A percentile compares a stretch with the other conserved stretches of the same genome.
phyloP scores from a whole-genome alignment of 1,140 invertebrate genomes.

The Bombus impatiens region DNA sequence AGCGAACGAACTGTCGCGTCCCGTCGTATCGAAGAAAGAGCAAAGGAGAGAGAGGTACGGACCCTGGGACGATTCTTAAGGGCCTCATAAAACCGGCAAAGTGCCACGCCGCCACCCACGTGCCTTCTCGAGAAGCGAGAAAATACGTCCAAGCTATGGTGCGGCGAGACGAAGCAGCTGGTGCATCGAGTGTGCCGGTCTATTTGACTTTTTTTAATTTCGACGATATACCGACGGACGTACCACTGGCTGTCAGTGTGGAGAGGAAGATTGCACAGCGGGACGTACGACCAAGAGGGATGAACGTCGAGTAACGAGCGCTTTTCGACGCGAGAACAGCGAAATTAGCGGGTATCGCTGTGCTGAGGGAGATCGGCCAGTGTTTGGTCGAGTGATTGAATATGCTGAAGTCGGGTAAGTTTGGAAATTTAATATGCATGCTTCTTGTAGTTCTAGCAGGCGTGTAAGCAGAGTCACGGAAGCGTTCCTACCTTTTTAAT shows the following conservation, averaged over 20 bases:
- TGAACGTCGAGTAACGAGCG: not conserved
- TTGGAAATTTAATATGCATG: not conserved
- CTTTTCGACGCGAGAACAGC: constrained; percentile 30
- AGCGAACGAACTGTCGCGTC: not conserved
- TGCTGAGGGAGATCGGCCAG: not conserved
- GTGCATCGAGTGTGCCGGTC: constrained; percentile 73
- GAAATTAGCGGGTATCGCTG: constrained; percentile 40
- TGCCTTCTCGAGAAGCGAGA: constrained; percentile 77
- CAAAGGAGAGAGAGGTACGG: constrained; percentile 18
- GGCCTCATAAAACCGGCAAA: constrained; percentile 78
- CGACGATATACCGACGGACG: constrained; percentile 9
- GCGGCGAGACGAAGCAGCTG: constrained; percentile 72
- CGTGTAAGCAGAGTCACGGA: not conserved
- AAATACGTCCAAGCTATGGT: constrained; percentile 62
- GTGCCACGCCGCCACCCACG: constrained; percentile 78
- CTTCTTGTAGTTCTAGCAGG: not conserved
- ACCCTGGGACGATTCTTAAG: constrained; percentile 71
- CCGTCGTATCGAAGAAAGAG: constrained; percentile 35
- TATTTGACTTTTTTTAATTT: constrained; percentile 63
- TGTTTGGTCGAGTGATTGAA: constrained; percentile 9
- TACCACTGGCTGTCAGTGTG: constrained; percentile 7
- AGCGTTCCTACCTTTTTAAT: not conserved
- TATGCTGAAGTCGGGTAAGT: not conserved
- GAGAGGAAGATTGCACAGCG: constrained; percentile 9
- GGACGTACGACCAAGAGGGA: not conserved